Conservation (phyloP, 2,113 vertebrate genomes). For the Leucosticte australis region DNA sequence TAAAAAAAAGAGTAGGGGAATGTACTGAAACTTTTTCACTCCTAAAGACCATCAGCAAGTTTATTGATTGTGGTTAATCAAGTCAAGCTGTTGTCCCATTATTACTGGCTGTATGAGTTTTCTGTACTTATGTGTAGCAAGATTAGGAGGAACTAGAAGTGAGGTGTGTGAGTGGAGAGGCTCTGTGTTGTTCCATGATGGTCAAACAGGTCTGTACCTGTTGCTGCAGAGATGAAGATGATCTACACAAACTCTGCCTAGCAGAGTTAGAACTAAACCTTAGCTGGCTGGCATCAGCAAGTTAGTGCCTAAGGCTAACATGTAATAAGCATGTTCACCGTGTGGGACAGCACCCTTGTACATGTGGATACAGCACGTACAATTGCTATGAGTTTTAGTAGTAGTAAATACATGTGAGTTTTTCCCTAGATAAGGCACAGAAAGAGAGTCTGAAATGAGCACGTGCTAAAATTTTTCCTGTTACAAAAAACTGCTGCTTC, state of each 20-base stretch:
- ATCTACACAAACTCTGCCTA: neutral
- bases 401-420: neutral
- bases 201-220: rapidly evolving
- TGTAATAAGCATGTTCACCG: neutral
- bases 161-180: rapidly evolving
- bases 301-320: neutral
- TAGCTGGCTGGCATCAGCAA: neutral
- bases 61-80: neutral
- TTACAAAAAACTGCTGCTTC: neutral
- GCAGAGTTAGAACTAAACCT: neutral
- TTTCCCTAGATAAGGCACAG: neutral
- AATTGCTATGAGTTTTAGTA: neutral
- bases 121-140: neutral
- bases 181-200: rapidly evolving
- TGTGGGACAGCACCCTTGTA: neutral
- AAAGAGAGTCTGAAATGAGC: neutral
- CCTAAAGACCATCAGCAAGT: neutral
- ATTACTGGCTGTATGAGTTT: neutral
- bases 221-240: neutral
- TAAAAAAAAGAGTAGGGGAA: neutral
- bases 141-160: neutral
- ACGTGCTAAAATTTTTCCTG: neutral
- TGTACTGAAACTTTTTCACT: neutral
- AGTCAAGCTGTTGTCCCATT: neutral
- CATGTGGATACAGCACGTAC: neutral